phyloP scores from a whole-genome alignment of 2,888 invertebrate genomes.

The Andrena fulva region DNA sequence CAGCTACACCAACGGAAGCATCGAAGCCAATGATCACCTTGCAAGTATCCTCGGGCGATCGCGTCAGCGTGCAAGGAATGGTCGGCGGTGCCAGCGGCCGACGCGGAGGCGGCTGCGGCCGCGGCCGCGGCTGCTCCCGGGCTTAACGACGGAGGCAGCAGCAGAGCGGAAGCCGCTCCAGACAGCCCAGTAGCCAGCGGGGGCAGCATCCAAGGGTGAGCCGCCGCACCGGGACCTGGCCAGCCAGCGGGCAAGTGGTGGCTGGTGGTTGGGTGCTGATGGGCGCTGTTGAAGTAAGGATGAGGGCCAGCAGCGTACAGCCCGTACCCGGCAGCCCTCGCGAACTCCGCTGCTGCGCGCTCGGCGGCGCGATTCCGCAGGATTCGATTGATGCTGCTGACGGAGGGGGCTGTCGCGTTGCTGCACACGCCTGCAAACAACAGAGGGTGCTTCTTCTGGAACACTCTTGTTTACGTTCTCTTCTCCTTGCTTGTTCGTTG shows the following conservation, averaged over 20 bases:
- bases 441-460: conserved; percentile 26
- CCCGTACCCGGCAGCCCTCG: conserved; percentile 95
- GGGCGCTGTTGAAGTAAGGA: conserved; percentile 88
- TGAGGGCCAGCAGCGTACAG: conserved; percentile 89
- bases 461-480: neutral
- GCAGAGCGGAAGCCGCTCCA: conserved; percentile 86
- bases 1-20: neutral
- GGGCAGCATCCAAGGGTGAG: conserved; percentile 81
- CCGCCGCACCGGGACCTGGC: conserved; percentile 86
- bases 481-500: neutral
- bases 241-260: conserved; percentile 88
- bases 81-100: conserved; percentile 85
- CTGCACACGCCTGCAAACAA: conserved; percentile 93
- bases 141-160: conserved; percentile 85
- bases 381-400: conserved; percentile 98
- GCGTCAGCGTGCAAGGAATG: conserved; percentile 86
- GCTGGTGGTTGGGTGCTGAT: conserved; percentile 86
- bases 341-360: conserved; percentile 97
- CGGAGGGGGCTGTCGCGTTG: conserved; percentile 97
- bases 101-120: conserved; percentile 86
- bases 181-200: conserved; percentile 80
- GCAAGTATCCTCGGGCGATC: conserved; percentile 82
- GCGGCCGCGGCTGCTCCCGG: conserved; percentile 86
- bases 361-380: conserved; percentile 98
- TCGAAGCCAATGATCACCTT: conserved; percentile 73